Evolutionary conservation across 2,797 vertebrate genomes (phyloP).

Genomic region (Syngnathus acus): DNA sequence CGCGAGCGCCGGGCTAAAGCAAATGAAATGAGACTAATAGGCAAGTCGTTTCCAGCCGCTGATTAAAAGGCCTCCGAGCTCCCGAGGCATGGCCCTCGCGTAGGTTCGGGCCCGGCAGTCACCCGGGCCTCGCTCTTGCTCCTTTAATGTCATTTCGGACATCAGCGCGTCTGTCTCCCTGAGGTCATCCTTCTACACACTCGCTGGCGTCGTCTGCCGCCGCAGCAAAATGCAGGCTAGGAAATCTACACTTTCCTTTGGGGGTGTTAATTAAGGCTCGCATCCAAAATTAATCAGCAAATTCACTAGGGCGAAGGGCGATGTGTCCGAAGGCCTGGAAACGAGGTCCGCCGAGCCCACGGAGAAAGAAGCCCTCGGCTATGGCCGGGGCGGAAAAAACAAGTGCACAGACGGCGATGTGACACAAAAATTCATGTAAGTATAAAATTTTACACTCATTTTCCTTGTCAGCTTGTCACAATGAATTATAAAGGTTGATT

Average conservation of each 20-base stretch:
- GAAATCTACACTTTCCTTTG: slow-evolving; percentile 90
- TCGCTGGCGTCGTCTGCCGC: slow-evolving; percentile 75
- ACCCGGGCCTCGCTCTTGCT: slow-evolving; percentile 73
- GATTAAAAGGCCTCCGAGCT: slow-evolving; percentile 89
- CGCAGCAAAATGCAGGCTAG: slow-evolving; percentile 71
- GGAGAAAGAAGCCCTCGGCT: slow-evolving; percentile 90
- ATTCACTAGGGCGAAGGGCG: slow-evolving; percentile 97
- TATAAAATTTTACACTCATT: slow-evolving; percentile 97
- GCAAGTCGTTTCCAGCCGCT: slow-evolving; percentile 84
- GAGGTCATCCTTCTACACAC: slow-evolving; percentile 88
- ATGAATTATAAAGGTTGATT: slow-evolving; percentile 99
- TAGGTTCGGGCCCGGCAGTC: slow-evolving; percentile 65
- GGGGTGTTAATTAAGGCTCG: slow-evolving; percentile 98
- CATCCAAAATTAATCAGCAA: slow-evolving; percentile 98
- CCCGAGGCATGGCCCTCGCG: slow-evolving; percentile 86
- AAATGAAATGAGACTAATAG: slow-evolving; percentile 95
- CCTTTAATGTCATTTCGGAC: slow-evolving; percentile 89
- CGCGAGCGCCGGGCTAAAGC: slow-evolving; percentile 76
- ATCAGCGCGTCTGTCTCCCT: slow-evolving; percentile 82
- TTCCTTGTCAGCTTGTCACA: slow-evolving; percentile 99
- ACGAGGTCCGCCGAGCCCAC: slow-evolving; percentile 77
- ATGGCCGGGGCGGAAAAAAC: slow-evolving; percentile 80
- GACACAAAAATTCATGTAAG: slow-evolving; percentile 99
- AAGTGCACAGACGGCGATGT: slow-evolving; percentile 88
- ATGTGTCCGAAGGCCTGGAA: slow-evolving; percentile 93